Conservation (phyloP, 2,888 invertebrate genomes). For the Phorcus lineatus region DNA sequence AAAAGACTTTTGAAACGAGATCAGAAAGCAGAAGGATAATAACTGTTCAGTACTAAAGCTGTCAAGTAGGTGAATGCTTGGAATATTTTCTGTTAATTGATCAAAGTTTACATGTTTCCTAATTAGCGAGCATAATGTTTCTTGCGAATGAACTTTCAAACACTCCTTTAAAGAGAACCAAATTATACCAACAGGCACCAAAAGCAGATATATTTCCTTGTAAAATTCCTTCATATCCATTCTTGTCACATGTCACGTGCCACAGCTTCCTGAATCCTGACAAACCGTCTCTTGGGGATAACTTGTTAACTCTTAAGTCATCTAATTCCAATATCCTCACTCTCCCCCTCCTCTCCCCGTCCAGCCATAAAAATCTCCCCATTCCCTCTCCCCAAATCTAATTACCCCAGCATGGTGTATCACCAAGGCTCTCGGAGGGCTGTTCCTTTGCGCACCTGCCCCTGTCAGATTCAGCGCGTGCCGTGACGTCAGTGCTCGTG, state of each 20-base stretch:
- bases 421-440: not conserved
- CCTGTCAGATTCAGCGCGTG: constrained; percentile 26
- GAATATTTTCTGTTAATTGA: too few species aligned
- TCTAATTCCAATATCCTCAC: not conserved
- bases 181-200: too few species aligned
- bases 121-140: too few species aligned
- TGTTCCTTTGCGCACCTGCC: constrained; percentile 8
- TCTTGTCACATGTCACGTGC: not conserved
- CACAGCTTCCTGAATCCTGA: not conserved
- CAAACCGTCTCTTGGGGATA: not conserved
- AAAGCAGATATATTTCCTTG: too few species aligned
- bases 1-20: too few species aligned
- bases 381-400: not conserved
- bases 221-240: too few species aligned
- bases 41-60: too few species aligned
- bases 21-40: too few species aligned
- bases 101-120: too few species aligned
- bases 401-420: not conserved
- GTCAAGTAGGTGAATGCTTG: too few species aligned
- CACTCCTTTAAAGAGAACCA: too few species aligned
- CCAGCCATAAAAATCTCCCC: not conserved
- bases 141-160: too few species aligned
- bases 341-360: not conserved
- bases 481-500: constrained; percentile 11
- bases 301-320: not conserved